Conservation (phyloP, 2,797 vertebrate genomes). For the Telmatherina bonti region DNA sequence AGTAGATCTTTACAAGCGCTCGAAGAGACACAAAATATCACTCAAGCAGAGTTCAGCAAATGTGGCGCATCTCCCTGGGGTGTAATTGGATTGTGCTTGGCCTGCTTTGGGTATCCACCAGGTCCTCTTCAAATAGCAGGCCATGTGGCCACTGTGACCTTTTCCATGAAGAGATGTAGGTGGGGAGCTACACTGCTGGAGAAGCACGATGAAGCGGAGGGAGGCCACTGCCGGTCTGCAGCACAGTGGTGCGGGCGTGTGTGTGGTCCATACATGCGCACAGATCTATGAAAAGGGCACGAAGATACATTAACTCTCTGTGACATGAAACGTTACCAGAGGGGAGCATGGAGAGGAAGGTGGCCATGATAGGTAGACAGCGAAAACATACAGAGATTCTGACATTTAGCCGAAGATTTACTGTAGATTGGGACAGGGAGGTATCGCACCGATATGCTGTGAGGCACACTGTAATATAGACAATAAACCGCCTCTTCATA, state of each 20-base stretch:
- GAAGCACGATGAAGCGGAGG: constrained; percentile 45
- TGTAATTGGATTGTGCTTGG: constrained; percentile 74
- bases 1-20: constrained; percentile 69
- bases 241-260: constrained; percentile 24
- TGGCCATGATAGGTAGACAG: constrained; percentile 45
- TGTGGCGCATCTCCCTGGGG: constrained; percentile 66
- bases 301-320: constrained; percentile 70
- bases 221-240: constrained; percentile 37
- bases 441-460: neutral
- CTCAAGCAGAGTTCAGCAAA: constrained; percentile 64
- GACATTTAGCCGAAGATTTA: neutral
- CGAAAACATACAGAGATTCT: constrained; percentile 12
- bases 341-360: constrained; percentile 43
- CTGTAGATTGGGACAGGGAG: neutral
- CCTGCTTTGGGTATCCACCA: constrained; percentile 65
- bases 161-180: constrained; percentile 64
- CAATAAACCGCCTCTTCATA: neutral
- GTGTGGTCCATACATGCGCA: constrained; percentile 56
- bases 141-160: constrained; percentile 78
- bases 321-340: constrained; percentile 73
- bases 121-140: constrained; percentile 74
- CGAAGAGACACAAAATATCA: constrained; percentile 61
- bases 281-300: constrained; percentile 80
- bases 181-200: constrained; percentile 58
- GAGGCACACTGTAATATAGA: constrained; percentile 2